Conservation (phyloP, 2,888 invertebrate genomes). For the Acrocera orbiculus region DNA sequence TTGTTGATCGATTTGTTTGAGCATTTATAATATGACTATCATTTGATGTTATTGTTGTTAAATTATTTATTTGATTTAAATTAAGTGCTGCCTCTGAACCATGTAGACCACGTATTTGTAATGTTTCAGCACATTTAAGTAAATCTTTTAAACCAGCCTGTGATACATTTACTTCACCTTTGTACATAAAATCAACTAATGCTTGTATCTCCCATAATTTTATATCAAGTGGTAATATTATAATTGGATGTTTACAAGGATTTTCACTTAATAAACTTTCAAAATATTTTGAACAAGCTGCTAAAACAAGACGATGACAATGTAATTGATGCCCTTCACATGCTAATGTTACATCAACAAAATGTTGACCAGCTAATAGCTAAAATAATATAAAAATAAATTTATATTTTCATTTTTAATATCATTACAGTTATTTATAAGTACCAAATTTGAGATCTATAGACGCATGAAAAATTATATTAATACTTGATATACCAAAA, state of each 20-base stretch:
- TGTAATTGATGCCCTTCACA: constrained; percentile 68
- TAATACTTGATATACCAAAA: too few species aligned
- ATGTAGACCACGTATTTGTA: constrained; percentile 56
- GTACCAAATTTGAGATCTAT: too few species aligned
- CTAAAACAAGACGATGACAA: constrained; percentile 73
- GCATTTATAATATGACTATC: not conserved
- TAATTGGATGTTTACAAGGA: constrained; percentile 71
- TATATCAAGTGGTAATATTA: constrained; percentile 65
- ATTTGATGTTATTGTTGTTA: constrained; percentile 4
- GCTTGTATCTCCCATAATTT: constrained; percentile 72
- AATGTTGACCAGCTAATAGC: constrained; percentile 32
- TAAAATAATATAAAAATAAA: constrained; percentile 10
- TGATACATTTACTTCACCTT: constrained; percentile 73
- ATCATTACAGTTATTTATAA: too few species aligned
- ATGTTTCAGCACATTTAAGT: constrained; percentile 65
- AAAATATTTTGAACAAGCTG: constrained; percentile 71
- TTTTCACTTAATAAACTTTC: constrained; percentile 63
- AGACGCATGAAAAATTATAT: too few species aligned
- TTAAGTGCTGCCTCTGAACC: constrained; percentile 29
- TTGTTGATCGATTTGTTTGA: constrained; percentile 2
- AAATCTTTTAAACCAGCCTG: constrained; percentile 67
- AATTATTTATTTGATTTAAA: constrained; percentile 23
- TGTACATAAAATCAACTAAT: constrained; percentile 78
- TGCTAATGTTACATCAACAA: constrained; percentile 76
- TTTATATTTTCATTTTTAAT: too few species aligned